phyloP scores from a whole-genome alignment of 2,888 invertebrate genomes.

The Teinopalpus imperialis region DNA sequence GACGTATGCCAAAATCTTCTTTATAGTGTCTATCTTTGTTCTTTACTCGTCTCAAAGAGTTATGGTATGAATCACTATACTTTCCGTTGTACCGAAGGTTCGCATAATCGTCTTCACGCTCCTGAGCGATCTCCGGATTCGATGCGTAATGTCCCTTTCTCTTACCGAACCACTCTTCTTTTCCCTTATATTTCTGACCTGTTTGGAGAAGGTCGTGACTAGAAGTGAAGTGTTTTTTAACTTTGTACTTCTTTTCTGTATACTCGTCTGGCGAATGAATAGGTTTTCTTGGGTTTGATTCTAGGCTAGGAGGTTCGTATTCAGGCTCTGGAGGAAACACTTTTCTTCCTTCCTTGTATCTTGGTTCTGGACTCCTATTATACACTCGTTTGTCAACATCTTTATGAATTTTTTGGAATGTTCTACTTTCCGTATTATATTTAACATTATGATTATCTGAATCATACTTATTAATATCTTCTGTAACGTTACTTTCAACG shows the following conservation, averaged over 20 bases:
- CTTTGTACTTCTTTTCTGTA: slow-evolving; percentile 76
- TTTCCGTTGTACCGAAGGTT: slow-evolving; percentile 64
- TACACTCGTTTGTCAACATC: slow-evolving; percentile 67
- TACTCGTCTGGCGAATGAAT: slow-evolving; percentile 84
- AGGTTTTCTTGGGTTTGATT: slow-evolving; percentile 78
- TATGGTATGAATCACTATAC: slow-evolving; percentile 78
- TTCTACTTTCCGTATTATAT: slow-evolving; percentile 67
- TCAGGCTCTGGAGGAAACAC: slow-evolving; percentile 76
- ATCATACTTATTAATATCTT: slow-evolving; percentile 75
- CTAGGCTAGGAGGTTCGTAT: slow-evolving; percentile 86
- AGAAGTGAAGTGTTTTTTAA: slow-evolving; percentile 69
- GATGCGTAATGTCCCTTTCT: slow-evolving; percentile 82
- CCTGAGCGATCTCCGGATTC: slow-evolving; percentile 83
- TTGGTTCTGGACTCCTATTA: slow-evolving; percentile 47
- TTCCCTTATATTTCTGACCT: slow-evolving; percentile 71
- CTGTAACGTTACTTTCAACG: slow-evolving; percentile 75
- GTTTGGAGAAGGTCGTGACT: slow-evolving; percentile 72
- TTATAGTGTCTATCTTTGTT: slow-evolving; percentile 68
- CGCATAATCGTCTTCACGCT: slow-evolving; percentile 72
- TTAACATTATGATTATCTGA: slow-evolving; percentile 69
- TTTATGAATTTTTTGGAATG: slow-evolving; percentile 58
- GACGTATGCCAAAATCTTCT: slow-evolving; percentile 59
- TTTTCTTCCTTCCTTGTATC: slow-evolving; percentile 56
- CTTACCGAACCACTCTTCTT: slow-evolving; percentile 68
- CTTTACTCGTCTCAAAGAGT: slow-evolving; percentile 83